A percentile compares a stretch with the other conserved stretches of the same genome.
Conservation (phyloP, 2,113 vertebrate species). For the Istiophorus platypterus region DNA sequence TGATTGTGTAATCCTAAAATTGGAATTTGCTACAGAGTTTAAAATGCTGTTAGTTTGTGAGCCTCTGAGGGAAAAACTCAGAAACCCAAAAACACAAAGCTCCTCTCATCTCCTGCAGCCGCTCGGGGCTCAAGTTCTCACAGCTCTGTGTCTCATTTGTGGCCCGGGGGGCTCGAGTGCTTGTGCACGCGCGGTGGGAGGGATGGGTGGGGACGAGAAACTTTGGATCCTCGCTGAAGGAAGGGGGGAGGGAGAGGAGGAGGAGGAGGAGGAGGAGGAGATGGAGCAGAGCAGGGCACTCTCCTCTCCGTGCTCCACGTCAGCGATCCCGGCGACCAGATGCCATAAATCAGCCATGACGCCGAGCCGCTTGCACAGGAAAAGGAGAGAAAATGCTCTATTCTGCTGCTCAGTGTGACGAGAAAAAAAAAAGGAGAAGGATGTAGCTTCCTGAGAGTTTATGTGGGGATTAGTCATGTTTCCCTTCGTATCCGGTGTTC, state of each 20-base stretch:
- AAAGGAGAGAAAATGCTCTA: conserved; percentile 64
- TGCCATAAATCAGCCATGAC: conserved; percentile 53
- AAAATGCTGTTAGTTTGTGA: not conserved
- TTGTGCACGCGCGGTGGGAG: conserved; percentile 21
- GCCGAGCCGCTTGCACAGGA: conserved; percentile 15
- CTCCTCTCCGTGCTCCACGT: conserved; percentile 49
- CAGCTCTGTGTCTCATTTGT: conserved; percentile 39
- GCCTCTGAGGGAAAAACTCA: not conserved
- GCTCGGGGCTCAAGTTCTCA: conserved; percentile 34
- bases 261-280: conserved; percentile 12
- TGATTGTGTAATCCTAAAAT: not conserved
- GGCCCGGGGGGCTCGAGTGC: conserved; percentile 19
- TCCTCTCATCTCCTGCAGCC: conserved; percentile 41
- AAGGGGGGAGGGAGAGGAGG: conserved; percentile 3
- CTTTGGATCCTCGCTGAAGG: no score
- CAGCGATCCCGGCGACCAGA: conserved; percentile 61
- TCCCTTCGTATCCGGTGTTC: conserved; percentile 6
- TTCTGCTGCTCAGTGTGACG: conserved; percentile 28
- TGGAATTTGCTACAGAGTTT: not conserved
- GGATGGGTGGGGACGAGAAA: conserved; percentile 39
- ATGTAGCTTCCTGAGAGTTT: conserved; percentile 41
- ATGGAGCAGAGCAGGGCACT: not conserved
- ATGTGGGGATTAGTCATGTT: conserved; percentile 66
- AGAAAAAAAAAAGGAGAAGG: conserved; percentile 17
- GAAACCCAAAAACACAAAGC: conserved; percentile 25